A percentile compares a stretch with the other conserved stretches of the same genome.
These are phyloP conservation scores for Engraulis encrasicolus DNA, from an alignment of 2,113 vertebrate species.

Conservation along the genomic window DNA sequence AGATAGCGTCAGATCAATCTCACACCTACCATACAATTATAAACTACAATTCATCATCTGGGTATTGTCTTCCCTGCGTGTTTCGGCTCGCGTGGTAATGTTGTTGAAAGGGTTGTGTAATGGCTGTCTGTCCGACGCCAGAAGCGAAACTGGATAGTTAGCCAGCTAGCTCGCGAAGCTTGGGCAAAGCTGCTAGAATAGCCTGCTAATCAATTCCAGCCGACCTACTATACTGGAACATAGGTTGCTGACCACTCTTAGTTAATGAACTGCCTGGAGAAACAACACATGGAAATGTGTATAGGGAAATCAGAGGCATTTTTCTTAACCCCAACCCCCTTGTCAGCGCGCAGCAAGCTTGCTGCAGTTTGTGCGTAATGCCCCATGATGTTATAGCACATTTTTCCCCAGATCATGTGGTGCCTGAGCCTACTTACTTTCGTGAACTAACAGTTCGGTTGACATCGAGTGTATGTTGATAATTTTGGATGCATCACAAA, in stretches of 20 bases:
- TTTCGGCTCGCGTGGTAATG: neutral
- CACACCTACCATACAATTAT: neutral
- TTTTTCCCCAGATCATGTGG: neutral
- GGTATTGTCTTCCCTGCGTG: neutral
- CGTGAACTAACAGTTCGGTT: neutral
- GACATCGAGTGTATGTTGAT: neutral
- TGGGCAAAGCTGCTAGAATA: constrained; percentile 57
- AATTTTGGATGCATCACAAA: neutral
- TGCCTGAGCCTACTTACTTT: neutral
- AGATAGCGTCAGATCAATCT: neutral
- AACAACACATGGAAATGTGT: neutral
- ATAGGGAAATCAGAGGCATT: neutral
- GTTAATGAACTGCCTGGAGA: neutral
- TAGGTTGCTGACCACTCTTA: neutral
- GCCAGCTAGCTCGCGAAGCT: constrained; percentile 45
- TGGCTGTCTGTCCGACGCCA: neutral
- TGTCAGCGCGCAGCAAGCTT: neutral
- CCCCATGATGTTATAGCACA: neutral
- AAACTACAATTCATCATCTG: neutral
- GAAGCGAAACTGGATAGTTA: constrained; percentile 23
- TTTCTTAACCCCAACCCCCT: neutral
- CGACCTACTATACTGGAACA: constrained; percentile 21
- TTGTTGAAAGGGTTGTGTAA: neutral
- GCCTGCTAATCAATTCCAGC: constrained; percentile 45
- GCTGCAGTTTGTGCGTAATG: neutral